A percentile compares a stretch with the other conserved stretches of the same genome.
Evolutionary conservation across 2,888 invertebrate genomes (phyloP).

Genomic region (Argyra leucocephala): DNA sequence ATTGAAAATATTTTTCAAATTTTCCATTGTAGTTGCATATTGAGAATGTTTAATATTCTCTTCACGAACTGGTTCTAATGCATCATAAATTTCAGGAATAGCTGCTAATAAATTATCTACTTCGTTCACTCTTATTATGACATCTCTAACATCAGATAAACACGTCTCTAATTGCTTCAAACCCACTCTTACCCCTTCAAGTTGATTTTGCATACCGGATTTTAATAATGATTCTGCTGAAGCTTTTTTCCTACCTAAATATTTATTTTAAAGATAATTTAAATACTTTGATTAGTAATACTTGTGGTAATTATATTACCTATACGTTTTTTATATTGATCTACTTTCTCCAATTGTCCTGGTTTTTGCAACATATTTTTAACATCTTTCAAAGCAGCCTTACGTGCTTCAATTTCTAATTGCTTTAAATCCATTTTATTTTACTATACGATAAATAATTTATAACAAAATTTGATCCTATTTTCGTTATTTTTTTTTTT

Average conservation of each 20-base stretch:
- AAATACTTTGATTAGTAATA: not conserved
- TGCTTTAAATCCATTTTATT: constrained; percentile 49
- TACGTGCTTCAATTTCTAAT: constrained; percentile 68
- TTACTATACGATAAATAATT: not conserved
- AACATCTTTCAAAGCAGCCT: constrained; percentile 71
- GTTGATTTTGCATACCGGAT: constrained; percentile 96
- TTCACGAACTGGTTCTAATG: constrained; percentile 74
- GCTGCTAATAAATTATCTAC: constrained; percentile 64
- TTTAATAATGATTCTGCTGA: constrained; percentile 53
- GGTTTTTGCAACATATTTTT: constrained; percentile 88
- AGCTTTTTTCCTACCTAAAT: constrained; percentile 23
- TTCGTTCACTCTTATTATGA: constrained; percentile 60
- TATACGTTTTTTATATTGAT: constrained; percentile 40
- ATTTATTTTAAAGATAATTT: not conserved
- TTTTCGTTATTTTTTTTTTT: too few relatives aligned
- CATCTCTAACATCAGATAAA: constrained; percentile 71
- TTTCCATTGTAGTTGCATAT: constrained; percentile 95
- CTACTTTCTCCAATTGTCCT: constrained; percentile 85
- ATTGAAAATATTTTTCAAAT: constrained; percentile 94
- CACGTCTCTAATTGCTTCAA: constrained; percentile 81
- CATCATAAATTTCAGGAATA: constrained; percentile 70
- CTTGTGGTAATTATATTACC: not conserved
- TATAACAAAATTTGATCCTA: too few relatives aligned
- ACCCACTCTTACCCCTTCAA: constrained; percentile 92
- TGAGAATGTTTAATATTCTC: constrained; percentile 94